A percentile compares a stretch with the other conserved stretches of the same genome.
These are phyloP conservation scores for Pseudorhiza aurosa DNA, from an alignment of 30 jellyfish, hydroid and myxozoan species.

Conservation along the genomic window DNA sequence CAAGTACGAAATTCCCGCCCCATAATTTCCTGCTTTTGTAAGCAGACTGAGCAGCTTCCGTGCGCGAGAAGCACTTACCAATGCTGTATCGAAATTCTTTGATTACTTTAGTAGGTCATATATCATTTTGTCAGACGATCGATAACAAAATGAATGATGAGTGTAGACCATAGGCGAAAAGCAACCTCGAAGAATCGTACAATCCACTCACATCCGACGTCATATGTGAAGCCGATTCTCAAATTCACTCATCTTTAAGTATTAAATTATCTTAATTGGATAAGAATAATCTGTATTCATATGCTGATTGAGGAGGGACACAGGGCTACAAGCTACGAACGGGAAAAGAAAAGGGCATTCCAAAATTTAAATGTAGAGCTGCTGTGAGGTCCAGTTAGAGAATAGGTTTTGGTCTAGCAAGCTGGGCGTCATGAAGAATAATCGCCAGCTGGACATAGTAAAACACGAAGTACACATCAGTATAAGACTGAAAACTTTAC, in stretches of 20 bases:
- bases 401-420: too few relatives aligned
- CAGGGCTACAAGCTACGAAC: constrained; percentile 35
- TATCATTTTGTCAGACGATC: too few relatives aligned
- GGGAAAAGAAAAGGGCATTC: too few relatives aligned
- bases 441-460: too few relatives aligned
- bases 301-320: constrained; percentile 9
- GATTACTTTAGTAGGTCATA: constrained; percentile 26
- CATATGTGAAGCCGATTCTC: constrained; percentile 25
- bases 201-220: constrained; percentile 21
- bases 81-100: constrained; percentile 14
- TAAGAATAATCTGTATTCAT: constrained; percentile 36
- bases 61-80: constrained; percentile 14
- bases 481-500: too few relatives aligned
- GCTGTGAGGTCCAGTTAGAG: too few relatives aligned
- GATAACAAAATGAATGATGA: too few relatives aligned
- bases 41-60: constrained; percentile 31
- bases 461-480: too few relatives aligned
- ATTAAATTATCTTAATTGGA: constrained; percentile 30
- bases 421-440: too few relatives aligned
- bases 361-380: too few relatives aligned
- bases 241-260: constrained; percentile 4
- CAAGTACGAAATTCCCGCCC: constrained; percentile 62
- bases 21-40: constrained; percentile 60
- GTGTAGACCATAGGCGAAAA: too few relatives aligned
- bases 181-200: too few relatives aligned